Conservation (phyloP, 2,113 vertebrate genomes). For the Rhinoptilus africanus region DNA sequence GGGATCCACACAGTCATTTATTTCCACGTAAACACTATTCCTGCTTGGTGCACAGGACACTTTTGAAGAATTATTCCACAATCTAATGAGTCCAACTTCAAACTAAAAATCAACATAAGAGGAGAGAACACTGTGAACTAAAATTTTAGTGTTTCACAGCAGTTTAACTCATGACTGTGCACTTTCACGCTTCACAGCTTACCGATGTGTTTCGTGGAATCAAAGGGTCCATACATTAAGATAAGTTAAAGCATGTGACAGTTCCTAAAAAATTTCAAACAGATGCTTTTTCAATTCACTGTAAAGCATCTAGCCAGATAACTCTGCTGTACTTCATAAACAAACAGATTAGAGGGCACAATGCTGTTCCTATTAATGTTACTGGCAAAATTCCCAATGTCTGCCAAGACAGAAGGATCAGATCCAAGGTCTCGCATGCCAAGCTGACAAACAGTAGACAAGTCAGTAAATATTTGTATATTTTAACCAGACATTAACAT, state of each 20-base stretch:
- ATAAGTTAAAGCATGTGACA: constrained; percentile 15
- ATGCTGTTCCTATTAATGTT: constrained; percentile 66
- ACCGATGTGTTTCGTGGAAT: neutral
- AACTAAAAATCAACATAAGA: constrained; percentile 57
- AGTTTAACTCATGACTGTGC: constrained; percentile 16
- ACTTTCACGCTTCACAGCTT: neutral
- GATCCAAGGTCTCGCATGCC: constrained; percentile 58
- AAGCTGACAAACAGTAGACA: constrained; percentile 68
- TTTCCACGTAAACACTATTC: neutral
- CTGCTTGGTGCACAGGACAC: constrained; percentile 27
- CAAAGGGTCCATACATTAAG: constrained; percentile 10
- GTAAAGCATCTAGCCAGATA: constrained; percentile 60
- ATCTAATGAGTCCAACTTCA: constrained; percentile 40
- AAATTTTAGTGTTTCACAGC: neutral
- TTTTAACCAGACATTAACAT: constrained; percentile 68
- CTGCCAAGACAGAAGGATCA: constrained; percentile 68
- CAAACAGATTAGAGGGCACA: constrained; percentile 68
- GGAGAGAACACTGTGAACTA: constrained; percentile 7
- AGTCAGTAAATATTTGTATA: constrained; percentile 71
- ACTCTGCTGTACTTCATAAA: constrained; percentile 61
- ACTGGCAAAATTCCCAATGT: constrained; percentile 65
- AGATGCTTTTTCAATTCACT: constrained; percentile 56
- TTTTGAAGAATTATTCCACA: constrained; percentile 59
- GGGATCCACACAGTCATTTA: neutral
- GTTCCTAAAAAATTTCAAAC: constrained; percentile 34